Evolutionary conservation across 2,888 invertebrate genomes (phyloP).

Genomic region (Drosophila barbarae): DNA sequence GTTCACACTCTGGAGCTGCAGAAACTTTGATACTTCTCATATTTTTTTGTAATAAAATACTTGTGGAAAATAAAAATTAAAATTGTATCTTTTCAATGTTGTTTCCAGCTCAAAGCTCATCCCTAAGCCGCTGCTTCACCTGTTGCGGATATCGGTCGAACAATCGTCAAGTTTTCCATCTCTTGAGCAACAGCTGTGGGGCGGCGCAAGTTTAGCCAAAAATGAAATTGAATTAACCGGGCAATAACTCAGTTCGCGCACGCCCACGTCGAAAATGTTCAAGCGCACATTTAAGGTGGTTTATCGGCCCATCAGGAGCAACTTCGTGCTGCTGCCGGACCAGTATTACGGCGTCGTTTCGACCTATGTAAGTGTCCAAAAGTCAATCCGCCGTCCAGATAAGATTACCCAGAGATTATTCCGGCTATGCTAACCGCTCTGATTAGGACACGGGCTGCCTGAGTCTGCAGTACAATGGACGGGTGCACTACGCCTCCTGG

Average conservation of each 20-base stretch:
- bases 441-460: constrained; percentile 79
- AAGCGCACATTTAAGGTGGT: constrained; percentile 79
- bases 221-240: constrained; percentile 48
- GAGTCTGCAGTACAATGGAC: constrained; percentile 75
- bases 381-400: constrained; percentile 53
- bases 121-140: constrained; percentile 16
- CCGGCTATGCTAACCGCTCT: constrained; percentile 19
- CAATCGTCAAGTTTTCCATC: constrained; percentile 7
- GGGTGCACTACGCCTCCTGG: constrained; percentile 79
- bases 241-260: constrained; percentile 7
- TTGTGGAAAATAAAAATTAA: no score
- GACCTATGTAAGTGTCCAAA: constrained; percentile 79
- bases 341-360: constrained; percentile 78
- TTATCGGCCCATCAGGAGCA: constrained; percentile 78
- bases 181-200: constrained; percentile 4
- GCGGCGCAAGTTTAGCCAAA: constrained; percentile 19
- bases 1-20: no score
- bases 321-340: constrained; percentile 77
- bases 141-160: constrained; percentile 19
- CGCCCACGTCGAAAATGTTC: constrained; percentile 68
- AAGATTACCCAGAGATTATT: constrained; percentile 60
- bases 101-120: not conserved
- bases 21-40: no score
- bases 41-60: no score
- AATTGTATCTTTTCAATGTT: no score